These are phyloP conservation scores for Porites lutea DNA, from an alignment of 64 coral and sea anemone species.

Conservation along the genomic window DNA sequence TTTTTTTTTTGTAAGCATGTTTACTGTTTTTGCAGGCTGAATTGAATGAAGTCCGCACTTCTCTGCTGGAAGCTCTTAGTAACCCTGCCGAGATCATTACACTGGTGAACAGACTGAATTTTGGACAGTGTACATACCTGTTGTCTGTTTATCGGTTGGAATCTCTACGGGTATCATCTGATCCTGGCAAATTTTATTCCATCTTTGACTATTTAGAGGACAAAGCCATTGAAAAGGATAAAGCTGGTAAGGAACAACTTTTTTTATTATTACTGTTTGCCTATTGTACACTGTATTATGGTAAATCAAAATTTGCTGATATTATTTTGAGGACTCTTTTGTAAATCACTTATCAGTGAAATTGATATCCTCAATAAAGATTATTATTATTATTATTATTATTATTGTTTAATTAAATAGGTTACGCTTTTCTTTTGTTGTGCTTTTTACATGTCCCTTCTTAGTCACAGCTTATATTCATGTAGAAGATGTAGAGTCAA, in stretches of 20 bases:
- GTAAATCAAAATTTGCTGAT: too few species aligned
- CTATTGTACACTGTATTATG: too few species aligned
- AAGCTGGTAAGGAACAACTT: conserved; percentile 82
- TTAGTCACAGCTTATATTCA: too few species aligned
- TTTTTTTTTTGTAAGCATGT: background rate
- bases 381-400: too few species aligned
- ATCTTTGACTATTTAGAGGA: conserved; percentile 97
- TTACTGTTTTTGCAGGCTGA: conserved; percentile 73
- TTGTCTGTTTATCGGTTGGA: conserved; percentile 95
- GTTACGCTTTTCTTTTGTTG: too few species aligned
- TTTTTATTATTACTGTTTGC: background rate
- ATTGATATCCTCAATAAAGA: too few species aligned
- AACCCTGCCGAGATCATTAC: conserved; percentile 83
- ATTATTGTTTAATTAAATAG: too few species aligned
- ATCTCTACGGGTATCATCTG: conserved; percentile 86
- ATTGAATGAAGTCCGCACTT: conserved; percentile 85
- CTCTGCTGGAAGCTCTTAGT: conserved; percentile 78
- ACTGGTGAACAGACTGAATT: conserved; percentile 90
- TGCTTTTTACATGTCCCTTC: too few species aligned
- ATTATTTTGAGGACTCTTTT: too few species aligned
- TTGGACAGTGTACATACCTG: conserved; percentile 97
- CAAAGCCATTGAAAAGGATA: conserved; percentile 95
- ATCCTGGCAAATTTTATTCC: conserved; percentile 86
- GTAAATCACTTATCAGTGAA: too few species aligned
- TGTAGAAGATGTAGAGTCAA: too few species aligned